Conservation (phyloP, 2,113 vertebrate species). For the Hippocampus mohnikei region DNA sequence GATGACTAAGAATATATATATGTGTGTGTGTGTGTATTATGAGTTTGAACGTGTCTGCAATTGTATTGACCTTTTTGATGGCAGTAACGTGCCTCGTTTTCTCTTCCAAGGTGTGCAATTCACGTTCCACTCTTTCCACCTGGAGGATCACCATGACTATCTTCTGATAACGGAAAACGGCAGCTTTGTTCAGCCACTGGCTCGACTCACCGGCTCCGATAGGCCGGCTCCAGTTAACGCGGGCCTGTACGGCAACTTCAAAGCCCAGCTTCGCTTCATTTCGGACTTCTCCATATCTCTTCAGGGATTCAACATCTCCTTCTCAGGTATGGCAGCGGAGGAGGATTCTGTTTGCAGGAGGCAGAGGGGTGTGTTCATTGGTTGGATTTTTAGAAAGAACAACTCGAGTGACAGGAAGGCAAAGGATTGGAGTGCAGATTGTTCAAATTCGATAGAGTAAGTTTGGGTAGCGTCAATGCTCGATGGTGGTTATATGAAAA, state of each 20-base stretch:
- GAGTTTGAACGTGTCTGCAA: background rate
- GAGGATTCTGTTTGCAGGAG: slow-evolving; percentile 12
- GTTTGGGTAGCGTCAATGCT: slow-evolving; percentile 2
- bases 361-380: background rate
- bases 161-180: slow-evolving; percentile 76
- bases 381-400: background rate
- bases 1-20: too few relatives aligned
- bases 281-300: slow-evolving; percentile 79
- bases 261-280: slow-evolving; percentile 77
- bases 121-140: slow-evolving; percentile 75
- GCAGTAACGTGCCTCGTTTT: slow-evolving; percentile 9
- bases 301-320: slow-evolving; percentile 78
- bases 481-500: slow-evolving; percentile 7
- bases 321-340: slow-evolving; percentile 58
- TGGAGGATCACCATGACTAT: slow-evolving; percentile 79
- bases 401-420: slow-evolving; percentile 1
- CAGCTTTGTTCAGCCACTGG: slow-evolving; percentile 72
- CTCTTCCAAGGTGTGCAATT: slow-evolving; percentile 70
- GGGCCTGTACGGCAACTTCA: slow-evolving; percentile 76
- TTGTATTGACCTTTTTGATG: background rate
- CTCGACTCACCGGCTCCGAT: slow-evolving; percentile 73
- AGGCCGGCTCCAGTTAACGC: slow-evolving; percentile 67
- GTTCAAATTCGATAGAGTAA: slow-evolving; percentile 17
- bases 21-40: background rate
- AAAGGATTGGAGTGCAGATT: slow-evolving; percentile 2